These are phyloP conservation scores for Noturus placidus DNA, from an alignment of 2,113 vertebrate species.

Conservation along the genomic window DNA sequence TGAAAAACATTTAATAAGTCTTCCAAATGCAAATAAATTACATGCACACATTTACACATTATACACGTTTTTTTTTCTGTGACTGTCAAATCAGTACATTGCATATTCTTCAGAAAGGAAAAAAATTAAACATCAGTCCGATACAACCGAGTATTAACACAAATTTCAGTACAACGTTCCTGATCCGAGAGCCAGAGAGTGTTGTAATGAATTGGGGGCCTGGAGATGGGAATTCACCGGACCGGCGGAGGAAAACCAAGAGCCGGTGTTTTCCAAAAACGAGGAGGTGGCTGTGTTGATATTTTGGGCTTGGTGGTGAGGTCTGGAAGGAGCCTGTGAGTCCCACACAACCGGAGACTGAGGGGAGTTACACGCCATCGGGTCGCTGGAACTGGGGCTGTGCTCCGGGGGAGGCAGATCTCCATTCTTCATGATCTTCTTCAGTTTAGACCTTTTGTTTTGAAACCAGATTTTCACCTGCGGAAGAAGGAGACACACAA, in stretches of 20 bases:
- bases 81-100: constrained; percentile 85
- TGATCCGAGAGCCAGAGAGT: constrained; percentile 91
- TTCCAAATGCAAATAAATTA: constrained; percentile 99
- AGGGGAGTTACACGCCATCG: constrained; percentile 98
- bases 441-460: constrained; percentile 98
- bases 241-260: constrained; percentile 87
- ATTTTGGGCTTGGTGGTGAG: constrained; percentile 83
- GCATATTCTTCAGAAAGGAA: constrained; percentile 88
- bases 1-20: constrained; percentile 85
- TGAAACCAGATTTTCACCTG: constrained; percentile 99
- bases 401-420: constrained; percentile 95
- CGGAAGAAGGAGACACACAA: not conserved
- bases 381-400: constrained; percentile 98
- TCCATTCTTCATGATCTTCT: constrained; percentile 99
- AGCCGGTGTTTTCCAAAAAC: constrained; percentile 89
- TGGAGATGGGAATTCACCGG: constrained; percentile 88
- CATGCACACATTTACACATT: constrained; percentile 99
- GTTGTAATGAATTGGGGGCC: constrained; percentile 88
- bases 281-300: constrained; percentile 86
- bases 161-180: constrained; percentile 94
- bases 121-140: constrained; percentile 85
- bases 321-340: constrained; percentile 83
- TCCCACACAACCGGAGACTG: constrained; percentile 99
- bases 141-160: constrained; percentile 68
- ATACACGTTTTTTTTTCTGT: constrained; percentile 81